phyloP scores from a whole-genome alignment of 2,113 vertebrate genomes.

The Pao palembangensis region DNA sequence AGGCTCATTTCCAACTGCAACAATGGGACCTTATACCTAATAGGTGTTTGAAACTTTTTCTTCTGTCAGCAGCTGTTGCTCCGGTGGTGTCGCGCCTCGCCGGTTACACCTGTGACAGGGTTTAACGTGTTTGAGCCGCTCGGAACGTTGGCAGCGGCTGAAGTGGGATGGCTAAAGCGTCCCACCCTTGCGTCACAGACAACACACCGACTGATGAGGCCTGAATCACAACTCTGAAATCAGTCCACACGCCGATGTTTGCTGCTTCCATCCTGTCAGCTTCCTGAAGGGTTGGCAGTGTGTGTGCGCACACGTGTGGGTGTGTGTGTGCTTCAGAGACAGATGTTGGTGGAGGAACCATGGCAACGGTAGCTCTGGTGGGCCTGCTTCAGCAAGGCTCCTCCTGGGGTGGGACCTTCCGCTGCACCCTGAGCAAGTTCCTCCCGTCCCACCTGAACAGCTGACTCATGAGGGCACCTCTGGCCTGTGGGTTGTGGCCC shows the following conservation, averaged over 20 bases:
- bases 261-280: background rate
- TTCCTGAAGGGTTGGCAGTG: background rate
- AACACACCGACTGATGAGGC: no score
- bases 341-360: no score
- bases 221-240: background rate
- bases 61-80: background rate
- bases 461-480: no score
- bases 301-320: no score
- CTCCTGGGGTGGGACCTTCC: no score
- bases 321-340: no score
- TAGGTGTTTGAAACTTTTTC: no score
- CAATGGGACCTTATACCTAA: background rate
- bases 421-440: no score
- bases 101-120: background rate
- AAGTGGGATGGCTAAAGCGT: background rate
- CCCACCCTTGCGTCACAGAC: background rate
- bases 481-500: no score
- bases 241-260: slow-evolving; percentile 5
- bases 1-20: slow-evolving; percentile 51
- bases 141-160: background rate
- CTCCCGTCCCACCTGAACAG: no score
- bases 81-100: background rate
- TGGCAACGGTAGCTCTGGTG: no score
- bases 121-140: background rate
- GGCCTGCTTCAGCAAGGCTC: no score